Base-by-base conservation (phyloP, 1,140 invertebrate genomes). In the Myzus persicae region DNA sequence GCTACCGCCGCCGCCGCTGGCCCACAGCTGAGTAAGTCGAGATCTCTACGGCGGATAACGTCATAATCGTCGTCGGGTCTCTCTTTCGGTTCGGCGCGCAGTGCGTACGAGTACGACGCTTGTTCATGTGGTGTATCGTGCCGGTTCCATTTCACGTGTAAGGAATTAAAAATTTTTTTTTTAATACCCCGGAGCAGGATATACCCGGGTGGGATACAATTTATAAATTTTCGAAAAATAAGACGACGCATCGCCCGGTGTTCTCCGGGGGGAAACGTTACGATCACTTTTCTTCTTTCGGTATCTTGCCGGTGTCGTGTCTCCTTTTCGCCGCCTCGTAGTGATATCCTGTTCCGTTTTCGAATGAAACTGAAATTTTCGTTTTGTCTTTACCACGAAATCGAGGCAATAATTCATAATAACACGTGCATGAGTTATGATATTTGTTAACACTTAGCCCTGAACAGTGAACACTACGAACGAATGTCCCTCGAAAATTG, bases 1-100 rank as follows among this genome's bases (percentile, higher is more conserved):
- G 42, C 76, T 36, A n/a, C 51, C 9, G n/a, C 22, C 67, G 11
- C 90, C 40, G 90, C 76, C 76, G 81, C 81, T 81, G 81, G 48
- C 91, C 91, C 81, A 85, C 91, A 93, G 91, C 91, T 93, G 91
- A 93, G 91, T 85, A 85, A 93, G 91, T 46, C 91, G 91, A 84
- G 91, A 93, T 93, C 91, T 93, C 91, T 42, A 67, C 91, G 91
- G 81, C 36, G 91, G 91, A 93, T 85, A 91, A 84, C 81, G 91
- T 93, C 91, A 51, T 93, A 51, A 92, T 84, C 42, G 91, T 92
- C 38, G 76, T 82, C 76, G 44, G 22, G 20, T 51, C 81, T 38
- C 81, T n/a, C 42, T 38, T 36, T 26, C 38, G 14, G 40, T 91
- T 40, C 59, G 88, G 88, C 88, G 38, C 36, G 11, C 48, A 24